These are phyloP conservation scores for Labia minor DNA, from an alignment of 2,888 invertebrate genomes.

Conservation along the genomic window DNA sequence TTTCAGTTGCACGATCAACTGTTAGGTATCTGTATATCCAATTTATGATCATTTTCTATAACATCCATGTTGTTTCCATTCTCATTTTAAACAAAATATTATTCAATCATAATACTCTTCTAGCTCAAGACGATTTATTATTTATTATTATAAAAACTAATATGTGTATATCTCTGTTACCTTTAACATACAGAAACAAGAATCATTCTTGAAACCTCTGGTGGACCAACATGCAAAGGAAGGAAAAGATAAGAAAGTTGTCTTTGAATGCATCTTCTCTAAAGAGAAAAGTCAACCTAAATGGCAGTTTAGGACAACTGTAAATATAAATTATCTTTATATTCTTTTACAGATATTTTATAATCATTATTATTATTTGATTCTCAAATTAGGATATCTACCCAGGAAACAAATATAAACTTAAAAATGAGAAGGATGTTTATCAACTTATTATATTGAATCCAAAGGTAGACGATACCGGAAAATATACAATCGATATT, in stretches of 20 bases:
- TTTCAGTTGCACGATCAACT: conserved; percentile 18
- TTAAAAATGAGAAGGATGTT: conserved; percentile 81
- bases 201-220: conserved; percentile 85
- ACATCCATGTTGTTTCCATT: too few species aligned
- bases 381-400: conserved; percentile 88
- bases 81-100: too few species aligned
- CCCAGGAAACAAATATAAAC: conserved; percentile 91
- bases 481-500: conserved; percentile 92
- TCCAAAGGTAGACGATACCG: conserved; percentile 93
- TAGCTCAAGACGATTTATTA: too few species aligned
- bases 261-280: conserved; percentile 88
- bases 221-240: conserved; percentile 90
- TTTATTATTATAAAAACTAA: too few species aligned
- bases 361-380: conserved; percentile 19
- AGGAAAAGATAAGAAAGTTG: conserved; percentile 91
- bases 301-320: conserved; percentile 87
- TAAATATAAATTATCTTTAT: conserved; percentile 43
- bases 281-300: conserved; percentile 91
- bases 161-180: too few species aligned
- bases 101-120: too few species aligned
- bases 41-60: too few species aligned
- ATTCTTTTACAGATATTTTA: too few species aligned
- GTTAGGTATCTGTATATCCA: too few species aligned
- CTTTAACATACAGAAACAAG: conserved; percentile 83
- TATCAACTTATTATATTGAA: conserved; percentile 81